Evolutionary conservation across 2,113 vertebrate species (phyloP), one percentile per base, ranked within the genome.

Genomic region (Lampris incognitus): DNA sequence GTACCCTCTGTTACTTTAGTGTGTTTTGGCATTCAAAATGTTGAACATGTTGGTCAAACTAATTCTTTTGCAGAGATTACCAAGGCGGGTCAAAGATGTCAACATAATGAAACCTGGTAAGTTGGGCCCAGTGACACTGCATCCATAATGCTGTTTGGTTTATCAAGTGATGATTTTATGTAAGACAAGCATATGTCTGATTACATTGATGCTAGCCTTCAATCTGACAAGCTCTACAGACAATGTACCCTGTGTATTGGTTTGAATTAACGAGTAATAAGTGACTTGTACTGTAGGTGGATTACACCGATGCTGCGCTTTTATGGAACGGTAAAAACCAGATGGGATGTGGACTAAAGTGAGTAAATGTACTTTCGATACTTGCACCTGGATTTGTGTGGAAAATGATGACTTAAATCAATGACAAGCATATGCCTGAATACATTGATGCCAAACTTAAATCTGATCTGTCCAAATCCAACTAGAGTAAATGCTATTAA

Each of bases 391-490:
- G 1, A 2, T 0, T 61, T 3, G 50, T 69, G 36, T 56, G 0
- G n/a, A 51, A 66, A 40, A 7, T 91, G 90, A 91, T 87, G 88
- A 88, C 66, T 78, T 9, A 0, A 5, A 56, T 6, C 39, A 62
- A 76, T 61, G 91, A 91, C 90, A 91, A 93, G 91, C 90, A 93
- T 93, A 93, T 93, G 80, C 66, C 91, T 92, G 91, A 93, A 9
- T 69, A 3, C 0, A 41, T 67, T 93, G 92, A 93, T 90, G 92
- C 36, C 68, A 81, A 0, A 40, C 57, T 89, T 80, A 0, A 57
- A 76, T 90, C 92, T 93, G 90, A 92, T 0, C 11, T 7, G 74
- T 58, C 41, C 0, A 0, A 1, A 2, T 1, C 7, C 0, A 36
- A 1, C 1, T 1, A 0, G 1, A 40, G 3, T 0, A 0, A 67